Percentiles rank a stretch among this genome's conserved stretches.
Evolutionary conservation across 2,113 vertebrate genomes (phyloP).

Genomic region (Paedocypris sp.): DNA sequence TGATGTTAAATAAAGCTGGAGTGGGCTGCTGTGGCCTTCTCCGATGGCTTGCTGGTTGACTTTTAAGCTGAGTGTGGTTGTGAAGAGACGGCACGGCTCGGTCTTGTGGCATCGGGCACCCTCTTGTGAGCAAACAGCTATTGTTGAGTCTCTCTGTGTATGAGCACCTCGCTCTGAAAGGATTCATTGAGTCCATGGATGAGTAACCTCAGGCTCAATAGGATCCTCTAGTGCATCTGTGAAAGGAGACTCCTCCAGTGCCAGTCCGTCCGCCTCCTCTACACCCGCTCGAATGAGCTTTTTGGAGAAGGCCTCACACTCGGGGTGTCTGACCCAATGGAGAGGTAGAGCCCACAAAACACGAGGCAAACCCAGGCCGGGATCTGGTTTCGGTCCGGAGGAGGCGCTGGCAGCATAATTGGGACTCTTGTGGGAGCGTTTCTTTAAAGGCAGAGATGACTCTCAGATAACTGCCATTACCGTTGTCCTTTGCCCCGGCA

Average conservation of each 20-base stretch:
- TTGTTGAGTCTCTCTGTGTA: conserved; percentile 40
- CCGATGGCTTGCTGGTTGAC: conserved; percentile 37
- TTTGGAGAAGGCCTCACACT: conserved; percentile 27
- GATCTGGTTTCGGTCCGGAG: conserved; percentile 39
- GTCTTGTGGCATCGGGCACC: conserved; percentile 24
- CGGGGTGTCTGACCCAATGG: conserved; percentile 25
- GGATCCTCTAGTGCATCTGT: conserved; percentile 30
- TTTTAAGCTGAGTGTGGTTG: conserved; percentile 29
- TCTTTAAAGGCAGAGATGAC: conserved; percentile 22
- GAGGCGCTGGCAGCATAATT: conserved; percentile 34
- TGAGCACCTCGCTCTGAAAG: conserved; percentile 43
- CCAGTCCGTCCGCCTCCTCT: conserved; percentile 26
- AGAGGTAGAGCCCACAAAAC: conserved; percentile 25
- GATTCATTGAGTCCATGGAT: conserved; percentile 46
- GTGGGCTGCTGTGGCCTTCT: conserved; percentile 19
- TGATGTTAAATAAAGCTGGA: no score
- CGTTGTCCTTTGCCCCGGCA: conserved; percentile 27
- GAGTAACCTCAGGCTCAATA: conserved; percentile 35
- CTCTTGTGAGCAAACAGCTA: conserved; percentile 47
- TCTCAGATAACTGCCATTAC: conserved; percentile 33
- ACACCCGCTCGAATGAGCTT: conserved; percentile 29
- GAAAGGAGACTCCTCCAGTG: conserved; percentile 31
- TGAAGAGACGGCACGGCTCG: conserved; percentile 26
- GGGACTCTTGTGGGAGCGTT: conserved; percentile 38
- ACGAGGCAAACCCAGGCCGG: conserved; percentile 32